Base-by-base conservation (phyloP, 2,797 vertebrate genomes). In the Xenopus petersii region DNA sequence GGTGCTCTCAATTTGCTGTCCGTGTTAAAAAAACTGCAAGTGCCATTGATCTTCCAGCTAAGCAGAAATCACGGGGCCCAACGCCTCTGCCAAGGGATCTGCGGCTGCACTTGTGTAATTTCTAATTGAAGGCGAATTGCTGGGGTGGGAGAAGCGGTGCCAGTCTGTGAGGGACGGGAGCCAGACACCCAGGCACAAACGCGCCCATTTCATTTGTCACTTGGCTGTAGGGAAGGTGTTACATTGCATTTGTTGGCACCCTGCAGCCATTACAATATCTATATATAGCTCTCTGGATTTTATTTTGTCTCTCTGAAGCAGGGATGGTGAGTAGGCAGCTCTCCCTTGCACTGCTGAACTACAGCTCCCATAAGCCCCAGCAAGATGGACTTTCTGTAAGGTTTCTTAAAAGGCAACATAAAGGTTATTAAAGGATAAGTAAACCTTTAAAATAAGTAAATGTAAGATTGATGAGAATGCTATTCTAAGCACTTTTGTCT, bases 111-210 rank as follows among this genome's bases (percentile, higher is more conserved):
- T 72, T 77, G 58, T 69, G 49, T 73, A 13, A 47, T 64, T 68
- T 78, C 76, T 78, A 78, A 78, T 78, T 73, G 68, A 71, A 73
- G 68, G 71, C 65, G 69, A 73, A 62, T 65, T 68, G 71, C 65
- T 47, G 64, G 65, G 59, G 59, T 62, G 49, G 66, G 49, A 64
- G 36, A 47, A n/a, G 24, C 47, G 56, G 51, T 60, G 66, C 71
- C 76, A 73, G 66, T 17, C 71, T 51, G 71, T 51, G 71, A 51
- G 64, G 56, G 48, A 71, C 47, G 21, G 47, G 61, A 17, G 49
- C 70, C 70, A 78, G 65, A 4, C 51, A 17, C 17, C 30, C 48
- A 30, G 70, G 75, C 65, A 73, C 26, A 30, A 73, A 69, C 24
- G 58, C 71, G 5, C 67, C 65, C 75, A 69, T 78, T 73, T 56